These are phyloP conservation scores for Girardinichthys multiradiatus DNA, from an alignment of 2,113 vertebrate species.

Conservation along the genomic window DNA sequence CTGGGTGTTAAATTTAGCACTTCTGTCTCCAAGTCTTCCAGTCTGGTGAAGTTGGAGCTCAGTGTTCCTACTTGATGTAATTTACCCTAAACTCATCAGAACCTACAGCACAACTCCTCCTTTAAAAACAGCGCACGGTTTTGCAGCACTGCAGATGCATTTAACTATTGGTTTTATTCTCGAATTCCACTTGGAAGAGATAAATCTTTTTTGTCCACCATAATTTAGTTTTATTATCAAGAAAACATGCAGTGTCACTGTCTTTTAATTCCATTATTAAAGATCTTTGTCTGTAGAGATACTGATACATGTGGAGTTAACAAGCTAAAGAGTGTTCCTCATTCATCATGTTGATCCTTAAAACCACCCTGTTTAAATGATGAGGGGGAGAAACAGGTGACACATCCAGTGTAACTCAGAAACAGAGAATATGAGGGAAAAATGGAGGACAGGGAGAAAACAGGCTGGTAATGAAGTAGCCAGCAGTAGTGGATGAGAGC, in stretches of 20 bases:
- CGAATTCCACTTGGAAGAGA: background rate
- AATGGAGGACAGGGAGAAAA: conserved; percentile 34
- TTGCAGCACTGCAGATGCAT: too few species aligned
- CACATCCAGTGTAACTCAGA: background rate
- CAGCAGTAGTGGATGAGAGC: conserved; percentile 61
- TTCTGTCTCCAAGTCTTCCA: background rate
- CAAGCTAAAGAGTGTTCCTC: conserved; percentile 20
- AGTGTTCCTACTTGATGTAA: background rate
- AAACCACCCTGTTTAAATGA: conserved; percentile 47
- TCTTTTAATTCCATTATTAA: conserved; percentile 8
- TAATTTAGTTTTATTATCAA: conserved; percentile 4
- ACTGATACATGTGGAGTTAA: conserved; percentile 14
- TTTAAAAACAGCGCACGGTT: too few species aligned
- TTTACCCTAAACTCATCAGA: background rate
- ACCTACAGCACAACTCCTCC: background rate
- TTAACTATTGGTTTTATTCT: background rate
- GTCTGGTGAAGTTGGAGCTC: too few species aligned
- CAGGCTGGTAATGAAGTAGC: conserved; percentile 71
- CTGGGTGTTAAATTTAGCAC: background rate
- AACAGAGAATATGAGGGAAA: conserved; percentile 23
- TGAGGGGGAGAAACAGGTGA: conserved; percentile 19
- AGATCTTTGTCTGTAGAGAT: conserved; percentile 18
- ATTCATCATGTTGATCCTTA: conserved; percentile 53
- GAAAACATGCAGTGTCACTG: background rate
- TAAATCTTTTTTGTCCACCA: background rate